Evolutionary conservation across 2,888 invertebrate species (phyloP), one percentile per base, ranked within the genome.

Genomic region (Acrocera orbiculus): DNA sequence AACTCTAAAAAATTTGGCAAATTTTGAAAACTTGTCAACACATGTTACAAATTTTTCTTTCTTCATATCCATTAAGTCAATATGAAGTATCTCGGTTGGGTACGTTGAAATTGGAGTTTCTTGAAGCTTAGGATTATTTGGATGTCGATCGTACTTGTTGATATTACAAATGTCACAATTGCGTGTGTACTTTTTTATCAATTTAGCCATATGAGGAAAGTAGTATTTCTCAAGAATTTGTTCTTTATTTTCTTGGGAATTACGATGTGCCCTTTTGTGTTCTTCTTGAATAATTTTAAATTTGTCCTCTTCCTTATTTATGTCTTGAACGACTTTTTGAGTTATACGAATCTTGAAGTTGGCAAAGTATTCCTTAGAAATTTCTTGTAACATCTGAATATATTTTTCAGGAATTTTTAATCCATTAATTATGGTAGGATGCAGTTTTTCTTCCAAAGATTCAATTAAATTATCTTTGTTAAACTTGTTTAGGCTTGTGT

Each of bases 211-310:
- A 6, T 25, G 32, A 6, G 26, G 34, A 10, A 34, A 34, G 16
- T 27, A 34, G 14, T 19, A 28, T 28, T 28, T 22, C 16, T 33
- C 27, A 11, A 33, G 13, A 13, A 27, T 33, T 27, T 33, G 33
- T 16, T 26, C 13, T 15, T n/a, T 26, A 17, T 17, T 27, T 27
- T 27, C 20, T 19, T 20, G 8, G 11, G 23, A 2, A 32, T 28
- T 34, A 3, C 23, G 22, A 15, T 28, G 28, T 10, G 32, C 19
- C 15, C 32, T 32, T 26, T 26, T 32, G 13, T 32, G 32, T 27
- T 32, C 19, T 16, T 32, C 7, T 11, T 32, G 26, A 13, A 32
- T 32, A 14, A 32, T 32, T 19, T 11, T 5, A 20, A 26, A 26
- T 32, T 26, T 26, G 14, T 16, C 10, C 2, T 27, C 33, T 8